phyloP scores from a whole-genome alignment of 2,797 vertebrate species.

The Artibeus jamaicensis region DNA sequence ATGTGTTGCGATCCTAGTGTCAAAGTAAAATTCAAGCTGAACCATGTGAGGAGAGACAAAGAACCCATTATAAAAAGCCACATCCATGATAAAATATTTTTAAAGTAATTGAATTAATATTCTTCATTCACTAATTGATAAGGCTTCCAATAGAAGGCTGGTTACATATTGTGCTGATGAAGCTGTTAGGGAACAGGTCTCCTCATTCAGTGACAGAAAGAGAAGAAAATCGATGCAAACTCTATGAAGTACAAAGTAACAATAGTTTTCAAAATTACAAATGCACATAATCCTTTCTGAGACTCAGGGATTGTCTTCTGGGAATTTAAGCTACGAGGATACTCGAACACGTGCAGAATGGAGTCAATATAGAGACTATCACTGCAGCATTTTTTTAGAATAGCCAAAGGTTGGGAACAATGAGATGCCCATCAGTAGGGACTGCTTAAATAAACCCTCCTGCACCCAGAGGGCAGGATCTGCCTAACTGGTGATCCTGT shows the following conservation, averaged over 20 bases:
- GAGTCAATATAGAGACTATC: background rate
- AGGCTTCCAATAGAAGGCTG: background rate
- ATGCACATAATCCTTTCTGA: background rate
- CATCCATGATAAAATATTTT: background rate
- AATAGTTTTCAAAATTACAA: background rate
- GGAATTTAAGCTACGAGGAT: background rate
- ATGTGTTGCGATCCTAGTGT: background rate
- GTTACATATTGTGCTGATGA: background rate
- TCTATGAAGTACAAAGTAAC: background rate
- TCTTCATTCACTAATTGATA: background rate
- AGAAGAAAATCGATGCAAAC: background rate
- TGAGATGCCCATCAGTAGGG: background rate
- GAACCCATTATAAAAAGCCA: background rate
- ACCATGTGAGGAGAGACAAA: background rate
- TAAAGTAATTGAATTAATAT: background rate
- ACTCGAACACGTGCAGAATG: background rate
- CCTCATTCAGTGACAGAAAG: background rate
- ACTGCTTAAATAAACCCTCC: background rate
- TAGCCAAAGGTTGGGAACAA: background rate
- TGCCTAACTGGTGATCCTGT: background rate
- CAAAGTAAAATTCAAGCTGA: background rate
- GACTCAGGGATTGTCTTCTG: background rate
- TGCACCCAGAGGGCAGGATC: too few relatives aligned
- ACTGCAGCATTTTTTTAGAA: background rate
- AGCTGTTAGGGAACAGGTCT: background rate